These are phyloP conservation scores for Ptychodera flava DNA, from an alignment of 35 echinoderm and acorn worm genomes.

Conservation along the genomic window DNA sequence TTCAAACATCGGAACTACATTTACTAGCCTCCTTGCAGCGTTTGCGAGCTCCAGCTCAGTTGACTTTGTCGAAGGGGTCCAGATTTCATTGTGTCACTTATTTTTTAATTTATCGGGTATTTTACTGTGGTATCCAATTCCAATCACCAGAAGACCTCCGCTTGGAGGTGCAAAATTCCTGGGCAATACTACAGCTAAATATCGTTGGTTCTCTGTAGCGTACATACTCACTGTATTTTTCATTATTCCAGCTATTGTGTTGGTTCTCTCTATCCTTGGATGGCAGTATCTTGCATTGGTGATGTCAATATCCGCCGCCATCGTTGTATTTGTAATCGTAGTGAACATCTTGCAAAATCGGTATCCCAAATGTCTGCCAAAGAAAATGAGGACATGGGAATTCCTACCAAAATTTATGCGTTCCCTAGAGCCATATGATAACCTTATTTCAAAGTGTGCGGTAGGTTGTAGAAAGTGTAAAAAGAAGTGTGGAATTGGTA, in stretches of 20 bases:
- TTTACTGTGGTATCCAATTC: conserved; percentile 71
- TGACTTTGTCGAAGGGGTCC: conserved; percentile 36
- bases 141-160: conserved; percentile 39
- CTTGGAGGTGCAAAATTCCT: conserved; percentile 37
- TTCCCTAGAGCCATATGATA: conserved; percentile 43
- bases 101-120: conserved; percentile 84
- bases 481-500: too few species aligned
- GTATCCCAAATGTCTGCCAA: conserved; percentile 18
- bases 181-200: conserved; percentile 65
- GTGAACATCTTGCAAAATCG: conserved; percentile 63
- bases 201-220: conserved; percentile 71
- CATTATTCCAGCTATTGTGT: conserved; percentile 48
- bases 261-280: conserved; percentile 62
- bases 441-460: conserved; percentile 46
- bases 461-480: too few species aligned
- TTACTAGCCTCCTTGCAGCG: conserved; percentile 59
- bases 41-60: conserved; percentile 58
- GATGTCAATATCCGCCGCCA: conserved; percentile 15
- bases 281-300: conserved; percentile 31
- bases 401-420: conserved; percentile 45
- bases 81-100: conserved; percentile 73
- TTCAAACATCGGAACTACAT: conserved; percentile 73
- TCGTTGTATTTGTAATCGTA: conserved; percentile 38
- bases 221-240: conserved; percentile 68
- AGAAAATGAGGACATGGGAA: conserved; percentile 33